Conservation (phyloP, 2,113 vertebrate genomes). For the Nothobranchius kuhntae region DNA sequence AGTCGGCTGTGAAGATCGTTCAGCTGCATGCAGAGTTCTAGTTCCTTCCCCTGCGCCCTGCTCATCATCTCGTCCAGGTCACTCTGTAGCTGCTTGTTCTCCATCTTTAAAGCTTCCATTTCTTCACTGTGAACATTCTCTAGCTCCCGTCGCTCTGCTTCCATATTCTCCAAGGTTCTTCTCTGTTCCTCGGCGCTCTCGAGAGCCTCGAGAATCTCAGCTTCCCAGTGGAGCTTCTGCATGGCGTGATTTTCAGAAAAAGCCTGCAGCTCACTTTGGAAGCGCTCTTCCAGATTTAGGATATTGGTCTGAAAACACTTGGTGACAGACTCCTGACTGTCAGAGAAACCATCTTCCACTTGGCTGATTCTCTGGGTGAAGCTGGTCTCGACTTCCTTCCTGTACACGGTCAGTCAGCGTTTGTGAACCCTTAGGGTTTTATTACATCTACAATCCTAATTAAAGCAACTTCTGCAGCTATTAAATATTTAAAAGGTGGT, state of each 20-base stretch:
- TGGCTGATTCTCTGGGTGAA: constrained; percentile 84
- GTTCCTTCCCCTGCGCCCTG: constrained; percentile 73
- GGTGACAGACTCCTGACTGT: constrained; percentile 78
- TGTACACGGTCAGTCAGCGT: constrained; percentile 83
- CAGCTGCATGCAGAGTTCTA: constrained; percentile 74
- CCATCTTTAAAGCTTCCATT: constrained; percentile 65
- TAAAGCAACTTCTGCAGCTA: background rate
- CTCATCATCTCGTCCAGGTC: constrained; percentile 73
- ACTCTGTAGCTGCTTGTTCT: constrained; percentile 80
- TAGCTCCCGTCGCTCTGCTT: constrained; percentile 72
- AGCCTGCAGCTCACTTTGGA: constrained; percentile 76
- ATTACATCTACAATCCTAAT: no score
- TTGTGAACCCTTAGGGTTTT: constrained; percentile 9
- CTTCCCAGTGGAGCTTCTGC: constrained; percentile 83
- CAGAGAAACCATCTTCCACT: constrained; percentile 82
- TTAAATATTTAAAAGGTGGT: no score
- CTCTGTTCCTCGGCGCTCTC: constrained; percentile 65
- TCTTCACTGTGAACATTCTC: constrained; percentile 77
- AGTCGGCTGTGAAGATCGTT: constrained; percentile 74
- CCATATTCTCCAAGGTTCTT: constrained; percentile 62
- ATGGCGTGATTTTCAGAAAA: constrained; percentile 71
- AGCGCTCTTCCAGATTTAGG: constrained; percentile 74
- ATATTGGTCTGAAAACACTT: constrained; percentile 77
- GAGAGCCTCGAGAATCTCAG: constrained; percentile 76
- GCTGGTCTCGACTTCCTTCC: constrained; percentile 85